Evolutionary conservation across 2,113 vertebrate species (phyloP), one percentile per base, ranked within the genome.

Genomic region (Rhea americana): DNA sequence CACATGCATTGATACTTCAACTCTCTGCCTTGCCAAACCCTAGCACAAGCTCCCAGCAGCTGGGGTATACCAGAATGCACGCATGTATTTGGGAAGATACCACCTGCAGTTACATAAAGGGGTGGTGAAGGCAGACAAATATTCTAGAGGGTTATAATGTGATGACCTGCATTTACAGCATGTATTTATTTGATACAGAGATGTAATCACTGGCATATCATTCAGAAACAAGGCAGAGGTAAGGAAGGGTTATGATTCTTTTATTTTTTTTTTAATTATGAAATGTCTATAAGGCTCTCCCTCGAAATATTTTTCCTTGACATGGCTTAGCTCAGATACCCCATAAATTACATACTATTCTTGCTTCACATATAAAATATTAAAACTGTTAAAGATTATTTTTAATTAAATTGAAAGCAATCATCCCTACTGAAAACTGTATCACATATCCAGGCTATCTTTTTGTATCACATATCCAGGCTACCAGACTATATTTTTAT

Each of bases 21-120:
- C 93, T 94, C 91, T 84, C 94, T 63, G 93, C 96, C 95, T 96
- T 91, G 94, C 85, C 91, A 90, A 95, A 96, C 94, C 97, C 89
- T 93, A 96, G 93, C 88, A 80, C 94, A 93, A 97, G 97, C 97
- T 96, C 87, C 96, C 94, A 82, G 96, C 93, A 96, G 96, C 95
- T 96, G 96, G 97, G 96, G 95, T 96, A 80, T 71, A 96, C 85
- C 96, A 97, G 96, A 96, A 97, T 66, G 97, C 95, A 95, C 92
- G 96, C 97, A 97, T 95, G 26, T 72, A 96, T 94, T 96, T 93
- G 91, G 97, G 98, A 98, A 96, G 73, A 89, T 98, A 98, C 98
- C 98, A 98, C 97, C 96, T 47, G 97, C 93, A 62, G 91, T 70
- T 96, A 86, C 76, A 77, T 80, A 83, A 89, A 96, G 93, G 95